Conservation (phyloP, 1,140 invertebrate genomes). For the Holcopasites calliopsidis region DNA sequence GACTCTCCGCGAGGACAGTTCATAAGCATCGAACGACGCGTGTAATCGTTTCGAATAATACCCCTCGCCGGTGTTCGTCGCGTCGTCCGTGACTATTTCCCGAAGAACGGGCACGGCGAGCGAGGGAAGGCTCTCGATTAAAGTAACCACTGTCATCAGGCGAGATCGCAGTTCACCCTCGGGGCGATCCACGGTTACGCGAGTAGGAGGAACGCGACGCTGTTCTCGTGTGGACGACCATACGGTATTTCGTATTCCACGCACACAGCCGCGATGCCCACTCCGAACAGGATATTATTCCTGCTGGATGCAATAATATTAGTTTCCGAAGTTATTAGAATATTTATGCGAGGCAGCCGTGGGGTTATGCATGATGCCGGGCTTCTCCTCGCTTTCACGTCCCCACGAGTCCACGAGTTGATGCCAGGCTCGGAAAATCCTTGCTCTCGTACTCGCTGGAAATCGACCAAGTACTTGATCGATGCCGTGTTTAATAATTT, state of each 20-base stretch:
- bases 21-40: neutral
- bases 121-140: constrained; percentile 35
- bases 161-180: constrained; percentile 42
- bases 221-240: neutral
- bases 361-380: constrained; percentile 50
- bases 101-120: neutral
- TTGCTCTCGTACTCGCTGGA: constrained; percentile 5
- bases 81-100: constrained; percentile 39
- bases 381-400: constrained; percentile 3
- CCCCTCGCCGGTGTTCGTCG: neutral
- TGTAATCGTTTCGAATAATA: neutral
- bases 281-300: constrained; percentile 60
- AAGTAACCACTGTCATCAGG: constrained; percentile 53
- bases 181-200: constrained; percentile 38
- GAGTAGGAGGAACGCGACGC: constrained; percentile 10
- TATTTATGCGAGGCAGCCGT: constrained; percentile 64
- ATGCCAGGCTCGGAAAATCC: constrained; percentile 28
- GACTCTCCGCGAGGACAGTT: too few species aligned
- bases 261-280: constrained; percentile 32
- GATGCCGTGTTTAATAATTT: neutral
- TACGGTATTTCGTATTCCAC: constrained; percentile 59
- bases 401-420: constrained; percentile 9
- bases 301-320: constrained; percentile 65
- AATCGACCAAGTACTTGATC: neutral
- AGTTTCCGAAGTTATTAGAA: constrained; percentile 72